Conservation (phyloP, 2,797 vertebrate genomes). For the Chaetophractus vellerosus region DNA sequence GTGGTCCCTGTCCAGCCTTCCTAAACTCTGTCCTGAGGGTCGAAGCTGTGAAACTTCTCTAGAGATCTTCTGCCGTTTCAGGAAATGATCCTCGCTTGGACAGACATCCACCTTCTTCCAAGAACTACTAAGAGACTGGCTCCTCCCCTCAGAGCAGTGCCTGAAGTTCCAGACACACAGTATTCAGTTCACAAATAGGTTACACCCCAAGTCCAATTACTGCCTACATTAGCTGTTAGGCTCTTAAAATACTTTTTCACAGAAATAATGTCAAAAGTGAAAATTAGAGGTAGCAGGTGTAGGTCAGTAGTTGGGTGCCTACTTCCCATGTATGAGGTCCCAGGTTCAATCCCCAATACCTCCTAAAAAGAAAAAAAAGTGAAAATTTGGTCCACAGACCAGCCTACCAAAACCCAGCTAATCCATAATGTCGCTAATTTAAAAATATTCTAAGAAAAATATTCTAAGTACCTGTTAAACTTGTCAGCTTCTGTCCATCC, state of each 20-base stretch:
- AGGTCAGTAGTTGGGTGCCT: too few species aligned
- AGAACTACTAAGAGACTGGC: rapidly evolving
- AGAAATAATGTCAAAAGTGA: not conserved
- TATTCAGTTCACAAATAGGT: not conserved
- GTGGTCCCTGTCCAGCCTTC: not conserved
- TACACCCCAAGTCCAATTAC: not conserved
- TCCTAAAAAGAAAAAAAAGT: too few species aligned
- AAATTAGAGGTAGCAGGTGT: too few species aligned
- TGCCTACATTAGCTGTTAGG: not conserved
- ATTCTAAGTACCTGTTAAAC: not conserved
- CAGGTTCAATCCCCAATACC: too few species aligned
- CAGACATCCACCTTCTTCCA: not conserved
- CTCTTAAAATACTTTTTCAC: too few species aligned
- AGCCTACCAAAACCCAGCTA: not conserved
- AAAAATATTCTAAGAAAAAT: not conserved
- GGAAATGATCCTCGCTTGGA: not conserved
- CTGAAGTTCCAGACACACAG: rapidly evolving
- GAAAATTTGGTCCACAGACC: not conserved
- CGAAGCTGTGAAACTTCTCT: too few species aligned
- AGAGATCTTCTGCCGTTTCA: not conserved
- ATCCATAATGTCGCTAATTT: not conserved
- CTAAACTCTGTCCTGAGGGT: not conserved
- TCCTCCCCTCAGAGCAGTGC: not conserved
- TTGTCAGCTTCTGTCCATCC: not conserved
- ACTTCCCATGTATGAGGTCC: too few species aligned